Evolutionary conservation across 2,797 vertebrate genomes (phyloP).

Genomic region (Pteronotus mesoamericanus): DNA sequence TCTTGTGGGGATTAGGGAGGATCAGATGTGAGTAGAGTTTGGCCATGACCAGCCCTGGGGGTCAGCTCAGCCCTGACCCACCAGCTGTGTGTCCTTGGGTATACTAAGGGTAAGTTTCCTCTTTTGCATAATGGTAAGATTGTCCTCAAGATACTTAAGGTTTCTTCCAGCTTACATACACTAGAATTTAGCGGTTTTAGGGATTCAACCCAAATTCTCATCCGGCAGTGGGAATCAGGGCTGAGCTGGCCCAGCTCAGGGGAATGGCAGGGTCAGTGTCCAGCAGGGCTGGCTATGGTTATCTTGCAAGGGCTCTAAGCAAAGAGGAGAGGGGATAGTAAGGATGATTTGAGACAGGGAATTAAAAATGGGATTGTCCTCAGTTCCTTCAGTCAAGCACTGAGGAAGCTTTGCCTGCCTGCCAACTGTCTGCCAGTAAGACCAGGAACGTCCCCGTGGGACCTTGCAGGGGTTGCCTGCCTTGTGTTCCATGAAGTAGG

Average conservation of each 20-base stretch:
- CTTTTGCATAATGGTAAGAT: not conserved
- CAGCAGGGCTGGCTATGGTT: not conserved
- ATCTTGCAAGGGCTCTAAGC: not conserved
- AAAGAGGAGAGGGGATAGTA: not conserved
- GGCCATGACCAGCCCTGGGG: not conserved
- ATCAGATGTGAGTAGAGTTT: not conserved
- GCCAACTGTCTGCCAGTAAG: conserved; percentile 46
- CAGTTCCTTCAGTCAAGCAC: conserved; percentile 19
- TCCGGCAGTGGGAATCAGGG: not conserved
- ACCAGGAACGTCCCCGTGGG: not conserved
- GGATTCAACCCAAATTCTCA: not conserved
- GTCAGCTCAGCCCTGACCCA: not conserved
- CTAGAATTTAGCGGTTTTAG: not conserved
- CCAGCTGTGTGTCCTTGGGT: not conserved
- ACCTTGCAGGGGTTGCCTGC: not conserved
- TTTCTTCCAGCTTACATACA: not conserved
- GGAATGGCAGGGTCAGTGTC: not conserved
- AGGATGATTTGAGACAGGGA: not conserved
- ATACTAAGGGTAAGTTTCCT: not conserved
- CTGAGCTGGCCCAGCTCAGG: not conserved
- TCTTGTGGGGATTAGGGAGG: not conserved
- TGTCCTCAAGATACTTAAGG: not conserved
- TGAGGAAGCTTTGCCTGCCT: not conserved
- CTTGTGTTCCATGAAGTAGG: conserved; percentile 44
- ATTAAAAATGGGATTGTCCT: not conserved